Conservation (phyloP, 2,797 vertebrate genomes). For the Notolepis coatsorum region DNA sequence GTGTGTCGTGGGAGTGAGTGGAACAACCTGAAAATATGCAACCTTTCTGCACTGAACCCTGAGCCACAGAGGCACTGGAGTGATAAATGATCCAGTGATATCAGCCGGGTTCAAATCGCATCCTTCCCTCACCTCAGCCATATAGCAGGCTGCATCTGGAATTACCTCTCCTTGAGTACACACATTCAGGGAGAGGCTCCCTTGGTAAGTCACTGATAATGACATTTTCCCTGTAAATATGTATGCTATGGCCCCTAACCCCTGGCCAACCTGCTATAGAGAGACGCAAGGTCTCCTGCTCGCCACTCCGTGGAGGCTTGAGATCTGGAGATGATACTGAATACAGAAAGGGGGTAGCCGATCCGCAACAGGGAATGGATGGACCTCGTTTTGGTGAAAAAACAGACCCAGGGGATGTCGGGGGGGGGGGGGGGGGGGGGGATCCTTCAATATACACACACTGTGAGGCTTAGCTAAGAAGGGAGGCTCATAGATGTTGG, state of each 20-base stretch:
- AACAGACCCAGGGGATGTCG: too few species aligned
- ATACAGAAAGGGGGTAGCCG: neutral
- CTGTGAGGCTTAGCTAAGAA: too few species aligned
- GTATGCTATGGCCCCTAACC: conserved; percentile 37
- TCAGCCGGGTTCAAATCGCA: conserved; percentile 61
- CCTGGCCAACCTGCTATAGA: conserved; percentile 18
- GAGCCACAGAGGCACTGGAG: conserved; percentile 53
- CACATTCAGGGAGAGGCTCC: conserved; percentile 47
- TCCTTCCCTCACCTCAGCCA: conserved; percentile 41
- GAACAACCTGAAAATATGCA: conserved; percentile 62
- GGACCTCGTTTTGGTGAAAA: too few species aligned
- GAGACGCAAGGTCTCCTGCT: conserved; percentile 6
- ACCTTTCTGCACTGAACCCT: conserved; percentile 62
- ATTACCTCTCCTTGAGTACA: conserved; percentile 54
- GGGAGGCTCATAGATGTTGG: too few species aligned
- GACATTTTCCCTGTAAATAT: conserved; percentile 68
- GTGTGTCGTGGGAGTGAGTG: conserved; percentile 26
- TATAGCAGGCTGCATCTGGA: conserved; percentile 27
- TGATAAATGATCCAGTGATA: conserved; percentile 71
- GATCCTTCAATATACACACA: neutral
- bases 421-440: neutral
- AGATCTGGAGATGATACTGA: conserved; percentile 18
- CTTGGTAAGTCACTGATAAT: conserved; percentile 60
- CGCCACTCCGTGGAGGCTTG: conserved; percentile 10
- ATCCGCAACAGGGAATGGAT: neutral